Base-by-base conservation (phyloP, 1,140 invertebrate species). In the Danaus plexippus region DNA sequence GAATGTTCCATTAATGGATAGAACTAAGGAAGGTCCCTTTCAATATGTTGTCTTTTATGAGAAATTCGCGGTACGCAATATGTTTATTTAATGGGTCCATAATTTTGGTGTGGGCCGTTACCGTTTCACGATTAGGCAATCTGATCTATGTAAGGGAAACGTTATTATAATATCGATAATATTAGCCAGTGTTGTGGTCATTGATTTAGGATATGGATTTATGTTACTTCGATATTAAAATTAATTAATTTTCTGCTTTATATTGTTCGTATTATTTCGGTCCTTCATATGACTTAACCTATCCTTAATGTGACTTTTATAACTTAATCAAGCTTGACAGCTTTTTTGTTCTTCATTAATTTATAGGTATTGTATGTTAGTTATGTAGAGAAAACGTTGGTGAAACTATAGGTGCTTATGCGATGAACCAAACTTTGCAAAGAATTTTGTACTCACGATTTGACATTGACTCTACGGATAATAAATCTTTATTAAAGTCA, bases 21-120 rank as follows among this genome's bases (percentile, higher is more conserved):
- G 64, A 68, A 69, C 70, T 75, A 63, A 67, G 61, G 59, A 57
- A 58, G 68, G 72, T 63, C 13, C 32, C 50, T 58, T 57, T 60
- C 68, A 69, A 77, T 80, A 77, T 69, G 66, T 61, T 53, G 63
- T 66, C 69, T 80, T 81, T 80, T 80, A 83, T 76, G 73, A 73
- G 69, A 63, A 75, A 76, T 75, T 73, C 61, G 59, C 66, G 66
- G 65, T 64, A 75, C 66, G 75, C 59, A 69, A 73, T 77, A 78
- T 78, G 69, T 73, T 75, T 76, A 69, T 77, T 73, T 72, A 76
- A 77, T 71, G 61, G 68, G 62, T 61, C 57, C 65, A 65, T 79
- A 75, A 76, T 73, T 70, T 75, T 63, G 47, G 42, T 55, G 64
- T 54, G 57, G 57, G 58, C 58, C 61, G 66, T 74, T 62, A 66